phyloP scores from a whole-genome alignment of 2,888 invertebrate genomes.

The Sinotaia quadrata region DNA sequence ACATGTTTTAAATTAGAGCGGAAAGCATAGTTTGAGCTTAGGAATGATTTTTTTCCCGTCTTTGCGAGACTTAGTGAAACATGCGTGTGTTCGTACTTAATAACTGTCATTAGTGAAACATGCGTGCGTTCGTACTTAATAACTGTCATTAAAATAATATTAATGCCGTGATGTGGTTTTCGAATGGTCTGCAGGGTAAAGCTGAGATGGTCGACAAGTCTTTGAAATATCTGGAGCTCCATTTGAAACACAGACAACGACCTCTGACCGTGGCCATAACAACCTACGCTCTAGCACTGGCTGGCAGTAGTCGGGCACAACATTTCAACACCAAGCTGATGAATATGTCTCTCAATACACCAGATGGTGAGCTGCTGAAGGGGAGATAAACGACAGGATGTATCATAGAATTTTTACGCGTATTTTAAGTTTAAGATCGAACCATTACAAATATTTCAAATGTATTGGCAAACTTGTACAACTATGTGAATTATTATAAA shows the following conservation, averaged over 20 bases:
- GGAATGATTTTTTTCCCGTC: not conserved
- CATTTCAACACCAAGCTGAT: constrained; percentile 41
- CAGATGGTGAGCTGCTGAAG: constrained; percentile 33
- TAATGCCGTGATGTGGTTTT: not conserved
- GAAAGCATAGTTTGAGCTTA: no score
- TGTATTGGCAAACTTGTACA: no score
- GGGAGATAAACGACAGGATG: no score
- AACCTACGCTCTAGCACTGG: constrained; percentile 54
- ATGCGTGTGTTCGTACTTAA: no score
- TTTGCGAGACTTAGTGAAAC: no score
- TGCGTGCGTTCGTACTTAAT: not conserved
- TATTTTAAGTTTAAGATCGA: no score
- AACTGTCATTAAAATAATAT: not conserved
- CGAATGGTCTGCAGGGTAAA: not conserved
- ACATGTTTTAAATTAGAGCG: no score
- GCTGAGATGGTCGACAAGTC: constrained; percentile 35
- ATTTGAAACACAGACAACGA: constrained; percentile 34
- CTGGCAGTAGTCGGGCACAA: constrained; percentile 39
- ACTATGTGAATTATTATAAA: no score
- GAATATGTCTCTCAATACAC: constrained; percentile 34
- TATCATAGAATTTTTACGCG: no score
- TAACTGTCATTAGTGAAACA: no score
- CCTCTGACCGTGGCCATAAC: constrained; percentile 51
- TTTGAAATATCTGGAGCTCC: constrained; percentile 38
- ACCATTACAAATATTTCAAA: no score